Base-by-base conservation (phyloP, 2,113 vertebrate species). In the Mohoua ochrocephala region DNA sequence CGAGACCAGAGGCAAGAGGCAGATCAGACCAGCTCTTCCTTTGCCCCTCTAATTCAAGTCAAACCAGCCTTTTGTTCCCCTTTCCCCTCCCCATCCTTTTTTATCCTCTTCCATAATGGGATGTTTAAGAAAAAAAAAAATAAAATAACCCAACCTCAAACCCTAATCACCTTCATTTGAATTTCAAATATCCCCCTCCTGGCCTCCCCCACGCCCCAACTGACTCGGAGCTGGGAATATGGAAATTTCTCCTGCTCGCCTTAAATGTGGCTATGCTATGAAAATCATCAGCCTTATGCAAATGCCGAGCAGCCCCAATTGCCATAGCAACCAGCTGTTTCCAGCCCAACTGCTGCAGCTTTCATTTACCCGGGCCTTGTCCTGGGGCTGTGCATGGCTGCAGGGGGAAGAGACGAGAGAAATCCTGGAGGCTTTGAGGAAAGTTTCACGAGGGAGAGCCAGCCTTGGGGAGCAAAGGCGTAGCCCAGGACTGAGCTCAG, bases 201-300 rank as follows among this genome's bases (percentile, higher is more conserved):
- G 97, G 95, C 97, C 96, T 94, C 89, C 71, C 96, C 96, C 96
- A 96, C 85, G 80, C 95, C 93, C 97, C 97, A 97, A 92, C 97
- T 97, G 96, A 97, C 98, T 98, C 84, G 95, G 97, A 97, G 97
- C 97, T 98, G 98, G 98, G 97, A 97, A 94, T 98, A 99, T 99
- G 99, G 98, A 99, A 99, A 99, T 99, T 94, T 81, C 95, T 96
- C 97, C 93, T 91, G 96, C 96, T 97, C 26, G 95, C 95, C 97
- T 97, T 97, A 97, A 98, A 96, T 97, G 97, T 98, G 98, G 98
- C 98, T 98, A 98, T 98, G 98, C 98, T 99, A 99, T 99, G 99
- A 98, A 99, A 99, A 99, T 99, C 97, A 99, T 91, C 95, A 95
- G 97, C 95, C 97, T 93, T 97, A 99, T 99, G 99, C 99, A 99